Conservation (phyloP, 2,113 vertebrate genomes). For the Nerophis ophidion region DNA sequence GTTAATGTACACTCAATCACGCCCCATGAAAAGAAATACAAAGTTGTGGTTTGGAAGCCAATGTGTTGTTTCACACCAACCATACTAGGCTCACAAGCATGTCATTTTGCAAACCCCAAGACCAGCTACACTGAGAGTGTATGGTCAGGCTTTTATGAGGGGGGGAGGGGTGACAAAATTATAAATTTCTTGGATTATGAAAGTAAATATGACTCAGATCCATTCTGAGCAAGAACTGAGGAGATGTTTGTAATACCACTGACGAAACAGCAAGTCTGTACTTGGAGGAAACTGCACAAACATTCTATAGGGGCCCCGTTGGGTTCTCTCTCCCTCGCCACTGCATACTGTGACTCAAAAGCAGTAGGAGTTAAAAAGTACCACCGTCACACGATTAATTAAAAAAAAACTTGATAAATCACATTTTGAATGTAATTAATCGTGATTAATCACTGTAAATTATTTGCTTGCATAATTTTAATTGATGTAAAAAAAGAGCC, state of each 20-base stretch:
- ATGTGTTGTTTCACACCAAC: slow-evolving; percentile 34
- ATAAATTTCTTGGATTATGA: slow-evolving; percentile 3
- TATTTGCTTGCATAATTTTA: too few species aligned
- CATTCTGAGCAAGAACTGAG: slow-evolving; percentile 24
- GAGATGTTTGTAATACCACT: slow-evolving; percentile 61
- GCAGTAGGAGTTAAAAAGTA: background rate
- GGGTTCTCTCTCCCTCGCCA: slow-evolving; percentile 20
- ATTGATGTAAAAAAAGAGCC: too few species aligned
- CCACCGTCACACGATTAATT: too few species aligned
- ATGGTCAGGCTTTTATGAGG: slow-evolving; percentile 27
- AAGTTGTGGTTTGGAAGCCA: slow-evolving; percentile 29
- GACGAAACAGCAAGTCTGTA: slow-evolving; percentile 43
- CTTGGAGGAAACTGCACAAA: slow-evolving; percentile 38
- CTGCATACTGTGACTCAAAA: background rate
- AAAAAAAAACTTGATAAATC: too few species aligned
- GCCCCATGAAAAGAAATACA: slow-evolving; percentile 31
- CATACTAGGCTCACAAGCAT: slow-evolving; percentile 33
- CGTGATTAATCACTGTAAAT: too few species aligned
- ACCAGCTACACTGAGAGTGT: slow-evolving; percentile 18
- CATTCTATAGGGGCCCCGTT: slow-evolving; percentile 22
- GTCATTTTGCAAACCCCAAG: slow-evolving; percentile 47
- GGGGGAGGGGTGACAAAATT: too few species aligned
- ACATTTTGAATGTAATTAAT: too few species aligned
- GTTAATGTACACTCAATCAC: slow-evolving; percentile 13
- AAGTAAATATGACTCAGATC: slow-evolving; percentile 14